Evolutionary conservation across 2,888 invertebrate species (phyloP).

Genomic region (Branchellion lobata): DNA sequence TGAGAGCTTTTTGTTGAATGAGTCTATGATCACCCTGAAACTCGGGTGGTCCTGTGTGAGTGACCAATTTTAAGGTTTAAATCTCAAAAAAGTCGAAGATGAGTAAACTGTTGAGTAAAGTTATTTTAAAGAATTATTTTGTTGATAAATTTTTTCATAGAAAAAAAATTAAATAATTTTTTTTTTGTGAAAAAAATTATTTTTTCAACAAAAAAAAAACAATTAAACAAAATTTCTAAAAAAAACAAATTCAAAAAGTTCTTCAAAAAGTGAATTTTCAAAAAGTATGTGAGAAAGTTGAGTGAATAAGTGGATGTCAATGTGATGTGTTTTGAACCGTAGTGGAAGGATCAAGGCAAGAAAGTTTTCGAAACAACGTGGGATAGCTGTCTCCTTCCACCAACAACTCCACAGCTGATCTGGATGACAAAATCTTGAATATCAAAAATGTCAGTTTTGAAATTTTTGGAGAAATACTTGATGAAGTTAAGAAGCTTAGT

Average conservation of each 20-base stretch:
- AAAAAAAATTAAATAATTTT: neutral
- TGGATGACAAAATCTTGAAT: neutral
- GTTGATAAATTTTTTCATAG: neutral
- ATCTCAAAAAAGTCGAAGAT: neutral
- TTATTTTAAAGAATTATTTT: constrained; percentile 15
- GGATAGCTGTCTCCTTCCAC: neutral
- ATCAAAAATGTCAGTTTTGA: neutral
- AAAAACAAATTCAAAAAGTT: too few species aligned
- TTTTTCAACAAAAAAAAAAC: too few species aligned
- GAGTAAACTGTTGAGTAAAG: constrained; percentile 13
- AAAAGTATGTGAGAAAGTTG: too few species aligned
- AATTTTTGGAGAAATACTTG: neutral
- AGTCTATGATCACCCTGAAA: constrained; percentile 83
- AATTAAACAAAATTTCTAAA: too few species aligned
- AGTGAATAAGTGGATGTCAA: too few species aligned
- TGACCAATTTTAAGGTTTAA: neutral
- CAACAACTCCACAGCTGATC: constrained; percentile 6
- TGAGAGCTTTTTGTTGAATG: constrained; percentile 81
- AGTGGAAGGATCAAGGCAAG: neutral
- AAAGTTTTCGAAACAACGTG: neutral
- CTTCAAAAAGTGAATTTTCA: too few species aligned
- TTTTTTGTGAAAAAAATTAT: too few species aligned
- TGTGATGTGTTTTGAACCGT: neutral
- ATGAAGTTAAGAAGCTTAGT: neutral
- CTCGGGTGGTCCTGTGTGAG: constrained; percentile 58